Evolutionary conservation across 2,113 vertebrate species (phyloP), one percentile per base, ranked within the genome.

Genomic region (Amazona vittata): DNA sequence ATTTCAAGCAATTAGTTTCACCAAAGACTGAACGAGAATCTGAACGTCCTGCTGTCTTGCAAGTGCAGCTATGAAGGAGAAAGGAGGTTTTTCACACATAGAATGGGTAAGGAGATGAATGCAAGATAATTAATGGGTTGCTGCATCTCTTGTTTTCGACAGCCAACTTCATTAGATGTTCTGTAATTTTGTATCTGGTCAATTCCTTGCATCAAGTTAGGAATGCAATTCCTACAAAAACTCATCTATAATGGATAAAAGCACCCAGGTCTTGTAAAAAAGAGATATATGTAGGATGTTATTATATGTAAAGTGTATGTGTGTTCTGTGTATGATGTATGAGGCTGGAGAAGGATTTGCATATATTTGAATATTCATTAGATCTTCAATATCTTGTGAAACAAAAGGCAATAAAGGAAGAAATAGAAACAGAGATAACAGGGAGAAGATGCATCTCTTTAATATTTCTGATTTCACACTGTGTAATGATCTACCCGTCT

Each of bases 321-420:
- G 59, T 44, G 83, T 64, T 76, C 41, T 83, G 68, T 78, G 85
- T 55, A 44, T 74, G 60, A 94, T 83, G 50, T 75, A 93, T 78
- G 63, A 68, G 44, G 64, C 59, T 74, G 50, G 50, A 50, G 53
- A 2, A 12, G 4, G 50, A 95, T 95, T 86, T 94, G 93, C 82
- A 93, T 94, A 95, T 81, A 78, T 96, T 88, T 96, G 93, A 96
- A 94, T 96, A 97, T 94, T 96, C 94, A 97, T 95, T 80, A 94
- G 85, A 83, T 71, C 67, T 47, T 89, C 79, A 94, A 95, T 95
- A 93, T 89, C 78, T 85, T 94, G 41, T 64, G 60, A 90, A 93
- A 94, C 37, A 88, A 94, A 88, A 94, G 75, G 90, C 71, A 96
- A 96, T 93, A 96, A 96, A 92, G 60, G 75, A 77, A 73, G 49